phyloP scores from a whole-genome alignment of 2,113 vertebrate species.

The Apteryx mantelli region DNA sequence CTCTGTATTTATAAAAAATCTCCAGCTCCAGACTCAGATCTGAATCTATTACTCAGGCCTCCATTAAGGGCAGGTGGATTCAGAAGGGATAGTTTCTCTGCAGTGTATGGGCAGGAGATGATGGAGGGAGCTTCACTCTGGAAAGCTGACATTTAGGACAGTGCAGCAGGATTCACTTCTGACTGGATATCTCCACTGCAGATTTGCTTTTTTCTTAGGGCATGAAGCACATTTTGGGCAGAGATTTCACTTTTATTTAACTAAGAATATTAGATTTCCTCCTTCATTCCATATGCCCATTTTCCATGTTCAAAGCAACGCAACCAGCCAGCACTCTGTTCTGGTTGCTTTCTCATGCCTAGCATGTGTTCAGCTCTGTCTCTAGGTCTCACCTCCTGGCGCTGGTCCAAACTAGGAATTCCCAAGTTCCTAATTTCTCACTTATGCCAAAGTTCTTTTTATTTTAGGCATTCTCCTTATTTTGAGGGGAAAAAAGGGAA shows the following conservation, averaged over 20 bases:
- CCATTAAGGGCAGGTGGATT: neutral
- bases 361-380: accelerated
- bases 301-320: neutral
- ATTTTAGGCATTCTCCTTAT: neutral
- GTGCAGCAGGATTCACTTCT: neutral
- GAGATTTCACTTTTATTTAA: neutral
- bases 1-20: neutral
- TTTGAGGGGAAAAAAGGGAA: neutral
- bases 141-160: neutral
- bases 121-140: neutral
- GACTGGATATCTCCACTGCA: neutral
- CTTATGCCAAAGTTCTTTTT: neutral
- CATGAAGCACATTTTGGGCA: neutral
- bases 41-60: neutral
- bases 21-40: accelerated
- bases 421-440: neutral
- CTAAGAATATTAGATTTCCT: neutral
- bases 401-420: neutral
- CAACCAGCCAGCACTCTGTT: accelerated
- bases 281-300: neutral
- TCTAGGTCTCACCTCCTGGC: neutral
- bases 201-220: neutral
- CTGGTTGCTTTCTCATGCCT: neutral
- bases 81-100: neutral
- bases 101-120: no score